These are phyloP conservation scores for Antheraea pernyi DNA, from an alignment of 1,140 invertebrate species.

Conservation along the genomic window DNA sequence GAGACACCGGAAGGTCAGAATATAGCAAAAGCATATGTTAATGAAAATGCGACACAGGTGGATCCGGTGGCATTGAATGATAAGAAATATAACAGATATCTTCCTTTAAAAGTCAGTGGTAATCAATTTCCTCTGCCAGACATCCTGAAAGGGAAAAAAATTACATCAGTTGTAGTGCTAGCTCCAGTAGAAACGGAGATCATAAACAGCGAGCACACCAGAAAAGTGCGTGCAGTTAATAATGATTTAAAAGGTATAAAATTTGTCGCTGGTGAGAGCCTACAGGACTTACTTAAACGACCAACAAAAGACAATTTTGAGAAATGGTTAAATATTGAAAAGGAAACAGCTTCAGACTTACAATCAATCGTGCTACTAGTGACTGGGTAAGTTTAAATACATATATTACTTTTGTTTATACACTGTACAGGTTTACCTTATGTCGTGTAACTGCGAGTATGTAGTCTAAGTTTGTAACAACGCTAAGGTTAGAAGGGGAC, in stretches of 20 bases:
- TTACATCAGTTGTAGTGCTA: constrained; percentile 90
- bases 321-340: constrained; percentile 88
- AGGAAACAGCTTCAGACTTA: constrained; percentile 83
- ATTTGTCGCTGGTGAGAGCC: constrained; percentile 83
- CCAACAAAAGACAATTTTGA: constrained; percentile 88
- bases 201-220: constrained; percentile 60
- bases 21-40: constrained; percentile 86
- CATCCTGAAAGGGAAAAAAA: constrained; percentile 85
- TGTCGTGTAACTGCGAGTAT: too few relatives aligned
- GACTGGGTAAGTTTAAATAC: constrained; percentile 82
- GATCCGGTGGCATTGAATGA: constrained; percentile 87
- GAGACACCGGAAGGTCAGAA: constrained; percentile 85
- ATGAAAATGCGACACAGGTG: constrained; percentile 85
- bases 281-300: constrained; percentile 87
- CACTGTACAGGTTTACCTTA: too few relatives aligned
- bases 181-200: constrained; percentile 87
- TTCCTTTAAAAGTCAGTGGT: constrained; percentile 90
- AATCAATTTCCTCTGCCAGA: constrained; percentile 91
- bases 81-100: constrained; percentile 88
- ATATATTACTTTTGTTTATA: background rate
- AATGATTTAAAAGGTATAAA: constrained; percentile 80
- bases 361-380: constrained; percentile 90
- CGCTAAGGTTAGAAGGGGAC: too few relatives aligned
- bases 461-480: too few relatives aligned
- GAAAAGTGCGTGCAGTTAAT: constrained; percentile 69